Base-by-base conservation (phyloP, 2,113 vertebrate species). In the Turnix velox region DNA sequence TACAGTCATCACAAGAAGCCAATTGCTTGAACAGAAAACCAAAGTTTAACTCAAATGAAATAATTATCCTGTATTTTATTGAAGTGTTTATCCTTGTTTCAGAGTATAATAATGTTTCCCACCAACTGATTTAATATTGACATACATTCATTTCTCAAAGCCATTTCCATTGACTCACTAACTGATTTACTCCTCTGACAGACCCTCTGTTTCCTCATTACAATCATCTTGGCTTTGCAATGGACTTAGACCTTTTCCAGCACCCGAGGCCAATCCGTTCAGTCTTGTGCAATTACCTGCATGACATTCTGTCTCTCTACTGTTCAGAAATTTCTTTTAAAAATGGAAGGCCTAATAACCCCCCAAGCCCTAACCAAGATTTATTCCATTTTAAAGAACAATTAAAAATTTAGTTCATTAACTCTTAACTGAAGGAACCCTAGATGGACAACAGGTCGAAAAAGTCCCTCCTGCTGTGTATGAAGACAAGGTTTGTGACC, bases 181-280 rank as follows among this genome's bases (percentile, higher is more conserved):
- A 95, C 80, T 88, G 94, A 95, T 94, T 94, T 93, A 92, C 78
- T 89, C 66, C 71, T 68, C 79, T 63, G 76, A 90, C 66, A 96
- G 85, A 59, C 81, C 51, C 92, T 93, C 83, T 75, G 90, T 83
- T 96, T 93, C 69, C 65, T 97, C 95, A 98, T 97, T 88, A 95
- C 76, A 87, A 90, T 85, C 93, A 46, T 92, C 79, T 96, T 96
- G 95, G 95, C 76, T 88, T 82, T 88, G 92, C 84, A 95, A 96
- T 28, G 96, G 85, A 84, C 85, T 93, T 73, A 96, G 95, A 86
- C 90, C 92, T 95, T 95, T 94, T 63, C 75, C 65, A 94, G 79
- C 62, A 90, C 84, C 92, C 2, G 31, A 85, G 67, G 88, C 92
- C 94, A 97, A 96, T 75, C 55, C 82, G 35, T 69, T 93, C 79